Evolutionary conservation across 2,888 invertebrate genomes (phyloP), one percentile per base, ranked within the genome.

Genomic region (Nezara viridula): DNA sequence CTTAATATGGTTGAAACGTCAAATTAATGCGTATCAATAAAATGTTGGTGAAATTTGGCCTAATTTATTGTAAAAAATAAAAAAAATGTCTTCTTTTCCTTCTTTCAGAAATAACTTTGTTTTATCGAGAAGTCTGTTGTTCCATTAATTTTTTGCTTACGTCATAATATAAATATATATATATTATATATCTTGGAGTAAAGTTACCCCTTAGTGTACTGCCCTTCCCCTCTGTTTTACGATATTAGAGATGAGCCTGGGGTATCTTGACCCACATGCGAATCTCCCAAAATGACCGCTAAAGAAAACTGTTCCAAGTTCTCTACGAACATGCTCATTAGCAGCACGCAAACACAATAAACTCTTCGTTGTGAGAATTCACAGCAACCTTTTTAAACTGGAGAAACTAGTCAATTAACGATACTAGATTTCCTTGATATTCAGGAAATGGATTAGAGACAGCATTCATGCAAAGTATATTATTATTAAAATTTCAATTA

Each of bases 291-390:
- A n/a, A 55, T n/a, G 52, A 55, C 24, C 52, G n/a, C 52, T 55
- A 55, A n/a, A 24, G 24, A 12, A 60, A 60, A 60, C 27, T 27
- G 12, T 27, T 60, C 12, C 12, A 27, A 24, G n/a, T 9, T 50
- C 16, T 24, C 9, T 3, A 27, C 14, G 14, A 1, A 60, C 2
- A 27, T 60, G 60, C 14, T 60, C 60, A 60, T 60, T 60, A 60
- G 60, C 27, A 60, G 27, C 60, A 60, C 60, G 60, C 60, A 14
- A 60, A 60, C 60, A 60, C 27, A 60, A 60, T 60, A 60, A 60
- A 24, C 27, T 60, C 27, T 60, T 60, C 60, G 3, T 14, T 60
- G 60, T 60, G 60, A 14, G 60, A 60, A 60, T n/a, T 14, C 60
- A 12, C 60, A 60, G 60, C 60, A 60, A 60, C 60, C 60, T 60